phyloP scores from a whole-genome alignment of 2,888 invertebrate genomes.

The Acanthosepion pharaonis region DNA sequence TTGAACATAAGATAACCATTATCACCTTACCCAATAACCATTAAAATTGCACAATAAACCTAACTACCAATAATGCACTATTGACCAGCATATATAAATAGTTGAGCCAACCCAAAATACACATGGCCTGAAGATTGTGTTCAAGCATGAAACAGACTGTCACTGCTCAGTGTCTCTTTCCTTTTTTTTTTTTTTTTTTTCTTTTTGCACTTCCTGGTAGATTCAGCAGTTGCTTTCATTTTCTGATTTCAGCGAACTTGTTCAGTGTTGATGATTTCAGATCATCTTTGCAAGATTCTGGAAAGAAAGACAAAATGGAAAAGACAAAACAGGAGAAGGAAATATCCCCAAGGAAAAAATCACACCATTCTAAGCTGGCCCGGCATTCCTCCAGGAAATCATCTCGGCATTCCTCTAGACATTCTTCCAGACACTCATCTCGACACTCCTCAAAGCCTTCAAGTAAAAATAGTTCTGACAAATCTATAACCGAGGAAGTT shows the following conservation, averaged over 20 bases:
- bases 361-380: background rate
- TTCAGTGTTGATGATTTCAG: slow-evolving; percentile 24
- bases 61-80: no score
- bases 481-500: slow-evolving; percentile 24
- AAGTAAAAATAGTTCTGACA: background rate
- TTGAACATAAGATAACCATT: no score
- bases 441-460: background rate
- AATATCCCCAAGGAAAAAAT: slow-evolving; percentile 45
- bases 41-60: no score
- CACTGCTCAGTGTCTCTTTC: no score
- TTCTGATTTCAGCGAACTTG: background rate
- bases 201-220: background rate
- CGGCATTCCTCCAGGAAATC: slow-evolving; percentile 44
- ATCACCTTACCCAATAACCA: no score
- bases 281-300: background rate
- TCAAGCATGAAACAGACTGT: no score
- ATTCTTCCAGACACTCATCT: background rate
- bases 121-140: no score
- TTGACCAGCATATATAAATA: no score
- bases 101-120: no score
- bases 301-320: background rate
- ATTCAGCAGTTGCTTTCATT: background rate
- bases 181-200: no score
- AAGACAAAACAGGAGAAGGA: background rate
- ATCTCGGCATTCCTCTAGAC: background rate